Evolutionary conservation across 2,888 invertebrate species (phyloP), one percentile per base, ranked within the genome.

Genomic region (Machimus atricapillus): DNA sequence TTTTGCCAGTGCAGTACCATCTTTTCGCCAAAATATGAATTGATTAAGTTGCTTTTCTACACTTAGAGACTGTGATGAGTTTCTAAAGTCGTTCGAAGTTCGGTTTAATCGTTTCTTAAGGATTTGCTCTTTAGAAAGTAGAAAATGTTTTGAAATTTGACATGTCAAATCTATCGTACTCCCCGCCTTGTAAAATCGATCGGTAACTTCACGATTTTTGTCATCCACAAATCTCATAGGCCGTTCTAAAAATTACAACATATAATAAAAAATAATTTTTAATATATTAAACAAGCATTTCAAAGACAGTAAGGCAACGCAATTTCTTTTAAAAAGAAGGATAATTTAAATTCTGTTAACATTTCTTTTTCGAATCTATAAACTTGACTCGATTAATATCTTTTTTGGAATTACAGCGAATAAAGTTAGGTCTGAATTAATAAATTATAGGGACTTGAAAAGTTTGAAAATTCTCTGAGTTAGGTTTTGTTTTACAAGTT

Each of bases 131-230:
- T 85, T 73, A 12, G 66, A 85, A 34, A 74, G 40, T 23, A 93
- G 92, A 87, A 92, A 93, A 88, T 93, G 93, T 78, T 93, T 91
- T 19, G 93, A 93, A 73, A 93, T 93, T 90, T 93, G 92, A 89
- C 95, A 95, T 46, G 95, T 94, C 88, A 96, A 93, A 91, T 96
- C 95, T 89, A 96, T 95, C 87, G 95, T 94, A 91, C 96, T 96
- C 89, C 96, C 96, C 43, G 95, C 94, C 93, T 96, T 96, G 92
- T 95, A 96, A 91, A 95, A 96, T 90, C 95, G 94, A 91, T 96
- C 96, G 90, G 94, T 94, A 85, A 96, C 94, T 91, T 95, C 95
- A 90, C 95, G 94, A 86, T 95, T 95, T 90, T 95, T 94, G 90
- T 96, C 95, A 90, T 96, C 96, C 85, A 95, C 94, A 90, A 96